These are phyloP conservation scores for Drosophila mimica DNA, from an alignment of 2,888 invertebrate species.

Conservation along the genomic window DNA sequence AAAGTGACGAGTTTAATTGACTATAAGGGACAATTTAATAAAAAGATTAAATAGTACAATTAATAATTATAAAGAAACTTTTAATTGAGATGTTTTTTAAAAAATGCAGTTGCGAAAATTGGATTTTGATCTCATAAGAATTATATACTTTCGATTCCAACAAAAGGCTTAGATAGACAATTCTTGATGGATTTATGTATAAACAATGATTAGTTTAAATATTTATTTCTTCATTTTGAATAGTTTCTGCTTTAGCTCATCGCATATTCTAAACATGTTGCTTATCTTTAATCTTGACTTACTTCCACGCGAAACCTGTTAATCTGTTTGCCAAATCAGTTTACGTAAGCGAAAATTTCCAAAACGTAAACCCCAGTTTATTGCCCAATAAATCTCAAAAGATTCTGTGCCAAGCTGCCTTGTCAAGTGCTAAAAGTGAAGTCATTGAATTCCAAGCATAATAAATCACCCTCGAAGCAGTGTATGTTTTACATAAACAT, in stretches of 20 bases:
- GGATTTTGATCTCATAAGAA: neutral
- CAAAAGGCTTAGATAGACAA: neutral
- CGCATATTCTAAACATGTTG: neutral
- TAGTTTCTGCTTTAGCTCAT: neutral
- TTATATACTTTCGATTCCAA: neutral
- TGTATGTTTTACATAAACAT: neutral
- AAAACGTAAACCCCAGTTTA: neutral
- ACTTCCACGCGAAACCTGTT: neutral
- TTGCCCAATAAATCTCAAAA: neutral
- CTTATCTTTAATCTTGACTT: neutral
- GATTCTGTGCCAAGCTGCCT: neutral
- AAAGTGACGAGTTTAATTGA: constrained; percentile 5
- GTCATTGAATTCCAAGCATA: neutral
- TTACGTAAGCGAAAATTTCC: neutral
- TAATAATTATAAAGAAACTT: neutral
- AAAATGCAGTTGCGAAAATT: neutral
- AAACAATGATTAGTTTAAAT: neutral
- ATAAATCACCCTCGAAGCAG: neutral
- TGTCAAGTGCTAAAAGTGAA: neutral
- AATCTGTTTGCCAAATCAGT: neutral
- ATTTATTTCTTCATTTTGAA: neutral
- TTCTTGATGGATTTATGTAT: neutral
- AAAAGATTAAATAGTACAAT: neutral
- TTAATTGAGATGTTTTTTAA: neutral
- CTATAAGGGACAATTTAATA: neutral